These are phyloP conservation scores for Sebastes alutus DNA, from an alignment of 2,797 vertebrate genomes.

Conservation along the genomic window DNA sequence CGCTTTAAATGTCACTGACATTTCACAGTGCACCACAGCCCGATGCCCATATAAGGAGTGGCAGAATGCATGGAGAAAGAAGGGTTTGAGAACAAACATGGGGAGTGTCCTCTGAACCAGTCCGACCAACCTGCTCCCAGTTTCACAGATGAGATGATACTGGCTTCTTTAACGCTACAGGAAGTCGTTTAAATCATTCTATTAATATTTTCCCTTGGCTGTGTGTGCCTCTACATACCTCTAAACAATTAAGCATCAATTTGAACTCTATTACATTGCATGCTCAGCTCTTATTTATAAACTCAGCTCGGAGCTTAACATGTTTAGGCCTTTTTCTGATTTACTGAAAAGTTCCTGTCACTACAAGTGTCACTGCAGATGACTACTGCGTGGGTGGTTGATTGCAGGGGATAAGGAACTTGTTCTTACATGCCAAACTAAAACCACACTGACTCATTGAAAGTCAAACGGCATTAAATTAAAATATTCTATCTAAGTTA, in stretches of 20 bases:
- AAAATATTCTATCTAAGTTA: background rate
- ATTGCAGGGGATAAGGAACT: conserved; percentile 40
- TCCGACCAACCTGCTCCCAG: conserved; percentile 72
- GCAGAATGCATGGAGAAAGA: conserved; percentile 2
- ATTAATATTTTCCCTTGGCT: conserved; percentile 5
- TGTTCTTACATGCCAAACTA: conserved; percentile 63
- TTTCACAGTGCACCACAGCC: background rate
- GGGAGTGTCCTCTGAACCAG: conserved; percentile 76
- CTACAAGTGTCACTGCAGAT: conserved; percentile 31
- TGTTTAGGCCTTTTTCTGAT: background rate
- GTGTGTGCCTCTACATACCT: background rate
- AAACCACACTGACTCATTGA: background rate
- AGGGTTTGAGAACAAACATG: conserved; percentile 36
- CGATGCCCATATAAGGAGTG: conserved; percentile 68
- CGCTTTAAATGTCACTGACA: background rate
- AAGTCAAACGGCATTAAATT: background rate
- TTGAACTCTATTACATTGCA: background rate
- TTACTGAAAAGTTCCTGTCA: conserved; percentile 16
- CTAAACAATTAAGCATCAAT: background rate
- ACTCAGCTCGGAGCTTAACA: background rate
- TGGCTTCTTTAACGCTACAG: conserved; percentile 31
- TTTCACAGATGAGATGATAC: conserved; percentile 68
- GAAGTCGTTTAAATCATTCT: conserved; percentile 24
- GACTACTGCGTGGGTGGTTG: conserved; percentile 51
- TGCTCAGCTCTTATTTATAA: background rate